Evolutionary conservation across 2,797 vertebrate genomes (phyloP).

Genomic region (Eidolon dupreanum): DNA sequence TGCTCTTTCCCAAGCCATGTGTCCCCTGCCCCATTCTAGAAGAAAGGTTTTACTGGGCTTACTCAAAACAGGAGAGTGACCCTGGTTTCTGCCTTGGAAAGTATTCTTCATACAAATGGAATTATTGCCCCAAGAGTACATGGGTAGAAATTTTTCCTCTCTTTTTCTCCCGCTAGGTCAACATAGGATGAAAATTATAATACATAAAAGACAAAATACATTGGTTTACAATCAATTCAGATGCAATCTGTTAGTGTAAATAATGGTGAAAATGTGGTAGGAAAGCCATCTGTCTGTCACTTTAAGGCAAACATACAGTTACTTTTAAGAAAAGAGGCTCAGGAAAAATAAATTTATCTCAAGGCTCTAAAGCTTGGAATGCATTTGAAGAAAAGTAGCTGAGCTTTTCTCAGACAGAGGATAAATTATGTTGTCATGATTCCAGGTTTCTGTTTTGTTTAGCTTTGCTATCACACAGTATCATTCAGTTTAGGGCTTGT

Average conservation of each 20-base stretch:
- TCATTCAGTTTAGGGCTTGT: background rate
- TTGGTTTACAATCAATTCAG: conserved; percentile 45
- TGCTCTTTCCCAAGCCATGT: background rate
- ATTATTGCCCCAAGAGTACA: background rate
- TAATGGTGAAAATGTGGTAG: conserved; percentile 35
- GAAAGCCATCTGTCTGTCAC: conserved; percentile 69
- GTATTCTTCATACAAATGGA: background rate
- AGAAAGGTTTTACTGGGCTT: background rate
- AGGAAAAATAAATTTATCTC: conserved; percentile 85
- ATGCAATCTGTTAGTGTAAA: conserved; percentile 66
- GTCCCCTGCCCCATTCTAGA: background rate
- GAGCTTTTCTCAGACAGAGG: conserved; percentile 26
- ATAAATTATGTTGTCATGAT: conserved; percentile 46
- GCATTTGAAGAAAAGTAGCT: conserved; percentile 29
- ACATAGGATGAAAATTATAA: background rate
- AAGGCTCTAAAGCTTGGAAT: conserved; percentile 21
- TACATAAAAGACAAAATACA: conserved; percentile 44
- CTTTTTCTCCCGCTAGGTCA: background rate
- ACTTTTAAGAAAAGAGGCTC: conserved; percentile 80
- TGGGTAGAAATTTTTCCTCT: background rate
- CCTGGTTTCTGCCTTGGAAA: background rate
- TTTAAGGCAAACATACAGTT: conserved; percentile 62
- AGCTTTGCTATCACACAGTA: background rate
- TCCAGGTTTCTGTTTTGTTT: background rate
- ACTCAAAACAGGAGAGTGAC: background rate